A percentile compares a stretch with the other conserved stretches of the same genome.
phyloP scores from a whole-genome alignment of 2,797 vertebrate genomes.

The Alauda arvensis region DNA sequence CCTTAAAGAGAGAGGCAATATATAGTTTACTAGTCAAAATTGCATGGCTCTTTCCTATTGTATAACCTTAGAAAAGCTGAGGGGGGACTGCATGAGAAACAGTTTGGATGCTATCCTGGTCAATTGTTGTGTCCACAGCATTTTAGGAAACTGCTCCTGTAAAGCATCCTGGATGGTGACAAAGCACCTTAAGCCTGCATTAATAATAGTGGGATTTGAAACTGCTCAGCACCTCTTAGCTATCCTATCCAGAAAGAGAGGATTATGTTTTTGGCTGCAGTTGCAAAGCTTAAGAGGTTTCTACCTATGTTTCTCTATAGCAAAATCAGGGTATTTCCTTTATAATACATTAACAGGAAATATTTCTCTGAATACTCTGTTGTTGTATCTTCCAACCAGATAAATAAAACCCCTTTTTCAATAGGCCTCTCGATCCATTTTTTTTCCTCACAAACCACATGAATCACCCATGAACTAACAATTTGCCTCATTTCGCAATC shows the following conservation, averaged over 20 bases:
- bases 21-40: not conserved
- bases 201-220: constrained; percentile 18
- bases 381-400: not conserved
- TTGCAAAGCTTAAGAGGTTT: not conserved
- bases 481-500: not conserved
- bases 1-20: not conserved
- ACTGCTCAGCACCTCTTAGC: constrained; percentile 1
- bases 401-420: not conserved
- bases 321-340: not conserved
- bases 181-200: constrained; percentile 2
- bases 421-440: not conserved
- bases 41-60: not conserved
- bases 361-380: not conserved
- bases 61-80: not conserved
- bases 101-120: not conserved
- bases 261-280: constrained; percentile 16
- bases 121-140: not conserved
- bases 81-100: not conserved
- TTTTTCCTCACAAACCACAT: not conserved
- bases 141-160: not conserved
- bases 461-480: not conserved
- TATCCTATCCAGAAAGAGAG: constrained; percentile 2
- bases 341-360: not conserved
- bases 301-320: not conserved
- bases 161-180: not conserved